phyloP scores from a whole-genome alignment of 2,888 invertebrate species.

The Conops quadrifasciatus region DNA sequence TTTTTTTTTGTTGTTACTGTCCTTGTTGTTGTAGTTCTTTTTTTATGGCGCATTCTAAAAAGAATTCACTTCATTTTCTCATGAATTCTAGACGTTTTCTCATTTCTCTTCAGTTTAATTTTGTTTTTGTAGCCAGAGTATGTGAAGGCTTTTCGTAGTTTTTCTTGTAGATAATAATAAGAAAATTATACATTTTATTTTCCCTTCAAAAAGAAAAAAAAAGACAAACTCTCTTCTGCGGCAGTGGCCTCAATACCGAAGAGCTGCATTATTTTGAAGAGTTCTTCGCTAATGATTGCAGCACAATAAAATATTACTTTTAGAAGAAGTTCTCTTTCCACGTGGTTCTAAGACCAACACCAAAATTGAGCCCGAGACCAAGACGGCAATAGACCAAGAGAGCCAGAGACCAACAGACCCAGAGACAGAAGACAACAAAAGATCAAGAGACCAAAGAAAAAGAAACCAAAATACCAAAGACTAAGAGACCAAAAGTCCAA shows the following conservation, averaged over 20 bases:
- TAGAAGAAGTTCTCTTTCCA: no score
- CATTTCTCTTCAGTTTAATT: neutral
- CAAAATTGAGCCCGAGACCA: no score
- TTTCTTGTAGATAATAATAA: conserved; percentile 40
- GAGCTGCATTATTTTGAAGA: no score
- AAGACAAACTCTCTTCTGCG: conserved; percentile 16
- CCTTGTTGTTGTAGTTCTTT: neutral
- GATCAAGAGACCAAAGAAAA: no score
- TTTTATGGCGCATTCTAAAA: neutral
- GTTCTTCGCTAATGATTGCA: no score
- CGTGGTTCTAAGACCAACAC: no score
- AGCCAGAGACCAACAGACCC: no score
- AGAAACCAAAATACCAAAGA: no score
- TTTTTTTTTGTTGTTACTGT: conserved; percentile 8
- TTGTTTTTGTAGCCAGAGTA: neutral
- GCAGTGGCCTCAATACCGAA: conserved; percentile 55
- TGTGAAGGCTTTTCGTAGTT: neutral
- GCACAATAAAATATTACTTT: no score
- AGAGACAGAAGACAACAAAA: no score
- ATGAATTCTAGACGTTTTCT: neutral
- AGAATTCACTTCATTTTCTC: neutral
- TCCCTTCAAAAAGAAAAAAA: conserved; percentile 35
- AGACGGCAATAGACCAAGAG: no score
- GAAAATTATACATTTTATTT: conserved; percentile 43
- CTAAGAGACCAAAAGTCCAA: no score